Base-by-base conservation (phyloP, 30 jellyfish, hydroid and myxozoan genomes). In the Pelagia noctiluca region DNA sequence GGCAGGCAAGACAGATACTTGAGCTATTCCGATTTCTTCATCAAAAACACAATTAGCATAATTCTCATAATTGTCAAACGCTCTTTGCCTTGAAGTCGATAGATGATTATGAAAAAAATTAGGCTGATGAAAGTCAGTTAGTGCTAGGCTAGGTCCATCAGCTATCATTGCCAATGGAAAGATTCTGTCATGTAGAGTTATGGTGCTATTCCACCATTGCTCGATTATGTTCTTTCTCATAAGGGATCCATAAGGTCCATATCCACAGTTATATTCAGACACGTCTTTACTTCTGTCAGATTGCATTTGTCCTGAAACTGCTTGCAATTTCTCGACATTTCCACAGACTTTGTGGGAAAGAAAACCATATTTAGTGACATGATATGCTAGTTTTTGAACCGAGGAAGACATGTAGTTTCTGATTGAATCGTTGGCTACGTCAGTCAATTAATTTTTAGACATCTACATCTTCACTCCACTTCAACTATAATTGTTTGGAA, bases 1-100 rank as follows among this genome's bases (percentile, higher is more conserved):
- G 61, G 5, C 12, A 24, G 29, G 25, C 18, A 80, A 24, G 65
- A 50, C 31, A 38, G 84, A 49, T 29, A 66, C 68, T 66, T 80
- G 90, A 22, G 90, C 90, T 18, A 80, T 69, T 0, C 90, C 90
- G 25, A 80, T 25, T 66, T 80, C 90, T 22, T 66, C 63, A 10
- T 38, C 35, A 1, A 42, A 65, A 1, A 80, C 65, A 42, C 19
- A 0, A 33, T 80, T 54, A 0, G 77, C 23, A 29, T 63, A 64
- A 21, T 12, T 32, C 13, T 33, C 37, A 53, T 42, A 80, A 42
- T 25, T 65, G 29, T 25, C 16, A n/a, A 1, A 62, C 11, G 88
- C 88, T 36, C 78, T 77, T 28, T 11, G 12, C 46, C 68, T 71
- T 12, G 68, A 42, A 35, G 29, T 10, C 11, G n/a, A 19, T n/a